Evolutionary conservation across 2,797 vertebrate genomes (phyloP).

Genomic region (Buceros bicornis): DNA sequence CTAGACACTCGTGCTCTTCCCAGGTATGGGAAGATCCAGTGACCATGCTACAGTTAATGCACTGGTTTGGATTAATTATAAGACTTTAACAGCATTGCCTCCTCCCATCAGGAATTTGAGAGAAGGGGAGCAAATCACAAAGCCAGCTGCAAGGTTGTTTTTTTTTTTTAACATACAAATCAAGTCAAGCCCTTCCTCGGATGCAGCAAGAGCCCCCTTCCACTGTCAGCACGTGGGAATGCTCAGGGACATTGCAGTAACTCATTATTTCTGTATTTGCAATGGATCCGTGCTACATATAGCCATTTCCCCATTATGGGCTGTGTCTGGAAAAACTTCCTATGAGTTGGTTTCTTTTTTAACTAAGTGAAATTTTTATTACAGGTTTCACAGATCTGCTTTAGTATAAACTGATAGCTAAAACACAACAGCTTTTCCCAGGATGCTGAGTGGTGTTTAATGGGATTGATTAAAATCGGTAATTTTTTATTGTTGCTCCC

Average conservation of each 20-base stretch:
- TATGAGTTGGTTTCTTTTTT: not conserved
- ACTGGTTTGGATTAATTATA: not conserved
- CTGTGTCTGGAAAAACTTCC: not conserved
- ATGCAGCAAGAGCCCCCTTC: not conserved
- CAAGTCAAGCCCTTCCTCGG: not conserved
- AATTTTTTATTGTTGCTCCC: not conserved
- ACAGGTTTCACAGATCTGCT: not conserved
- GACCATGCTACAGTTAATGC: not conserved
- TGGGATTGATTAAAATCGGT: not conserved
- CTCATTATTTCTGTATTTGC: not conserved
- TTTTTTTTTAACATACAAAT: not conserved
- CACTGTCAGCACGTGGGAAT: not conserved
- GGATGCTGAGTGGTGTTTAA: not conserved
- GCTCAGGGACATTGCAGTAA: not conserved
- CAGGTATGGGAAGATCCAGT: not conserved
- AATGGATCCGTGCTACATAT: too few relatives aligned
- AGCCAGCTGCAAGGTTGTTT: not conserved
- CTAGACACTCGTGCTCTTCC: not conserved
- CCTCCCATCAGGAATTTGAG: not conserved
- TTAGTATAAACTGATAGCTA: not conserved
- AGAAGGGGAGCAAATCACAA: not conserved
- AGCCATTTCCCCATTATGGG: too few relatives aligned
- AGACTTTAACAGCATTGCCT: not conserved
- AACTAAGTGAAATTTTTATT: not conserved
- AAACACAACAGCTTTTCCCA: not conserved